phyloP scores from a whole-genome alignment of 2,113 vertebrate genomes.

The Nansenia antarctica region DNA sequence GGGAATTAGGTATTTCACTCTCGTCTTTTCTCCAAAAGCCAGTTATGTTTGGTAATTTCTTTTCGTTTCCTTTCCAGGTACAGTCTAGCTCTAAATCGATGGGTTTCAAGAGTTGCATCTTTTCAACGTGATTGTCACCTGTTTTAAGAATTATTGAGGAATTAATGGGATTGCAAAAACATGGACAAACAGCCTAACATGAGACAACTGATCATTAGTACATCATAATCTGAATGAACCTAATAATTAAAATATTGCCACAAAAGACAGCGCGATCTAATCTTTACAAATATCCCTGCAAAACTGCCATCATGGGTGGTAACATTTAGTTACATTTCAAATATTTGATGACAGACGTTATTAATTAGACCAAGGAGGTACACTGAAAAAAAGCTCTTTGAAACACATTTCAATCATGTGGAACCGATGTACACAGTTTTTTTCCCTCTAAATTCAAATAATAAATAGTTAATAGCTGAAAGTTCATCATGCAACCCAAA shows the following conservation, averaged over 20 bases:
- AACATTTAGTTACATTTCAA: no score
- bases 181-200: not conserved
- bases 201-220: not conserved
- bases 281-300: no score
- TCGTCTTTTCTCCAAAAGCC: conserved; percentile 66
- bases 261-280: no score
- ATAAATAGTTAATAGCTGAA: not conserved
- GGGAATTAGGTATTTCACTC: conserved; percentile 42
- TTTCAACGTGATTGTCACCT: conserved; percentile 57
- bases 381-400: no score
- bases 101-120: conserved; percentile 44
- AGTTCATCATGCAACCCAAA: not conserved
- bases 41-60: conserved; percentile 46
- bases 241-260: not conserved
- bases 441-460: no score
- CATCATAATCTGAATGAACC: not conserved
- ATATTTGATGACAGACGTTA: no score
- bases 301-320: no score
- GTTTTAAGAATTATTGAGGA: conserved; percentile 21
- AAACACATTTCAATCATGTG: not conserved
- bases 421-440: not conserved
- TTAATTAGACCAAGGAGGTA: no score
- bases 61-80: conserved; percentile 43
- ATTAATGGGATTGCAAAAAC: not conserved
- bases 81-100: conserved; percentile 57